A percentile compares a stretch with the other conserved stretches of the same genome.
These are phyloP conservation scores for Dryadula phaetusa DNA, from an alignment of 2,888 invertebrate species.

Conservation along the genomic window DNA sequence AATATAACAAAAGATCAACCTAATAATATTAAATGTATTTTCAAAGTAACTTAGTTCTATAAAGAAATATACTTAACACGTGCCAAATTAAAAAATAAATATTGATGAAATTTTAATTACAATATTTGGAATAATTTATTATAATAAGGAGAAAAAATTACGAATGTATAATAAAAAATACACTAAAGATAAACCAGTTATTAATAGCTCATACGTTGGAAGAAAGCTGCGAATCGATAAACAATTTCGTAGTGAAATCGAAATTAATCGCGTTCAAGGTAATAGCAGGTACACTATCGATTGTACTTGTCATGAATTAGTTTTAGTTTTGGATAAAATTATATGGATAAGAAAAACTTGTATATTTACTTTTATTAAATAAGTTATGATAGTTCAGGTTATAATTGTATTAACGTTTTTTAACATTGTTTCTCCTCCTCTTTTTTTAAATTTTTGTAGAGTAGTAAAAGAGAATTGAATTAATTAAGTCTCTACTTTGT, in stretches of 20 bases:
- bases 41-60: background rate
- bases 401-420: too few relatives aligned
- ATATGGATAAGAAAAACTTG: background rate
- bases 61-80: background rate
- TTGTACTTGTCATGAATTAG: conserved; percentile 23
- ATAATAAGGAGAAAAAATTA: background rate
- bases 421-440: too few relatives aligned
- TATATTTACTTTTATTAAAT: background rate
- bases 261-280: conserved; percentile 53
- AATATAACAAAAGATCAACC: background rate
- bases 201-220: conserved; percentile 49
- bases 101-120: background rate
- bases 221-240: conserved; percentile 54
- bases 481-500: too few relatives aligned
- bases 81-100: background rate
- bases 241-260: conserved; percentile 57
- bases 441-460: too few relatives aligned
- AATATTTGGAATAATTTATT: background rate
- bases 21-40: background rate
- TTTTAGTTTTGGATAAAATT: background rate
- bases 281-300: conserved; percentile 32
- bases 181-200: conserved; percentile 38
- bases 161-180: conserved; percentile 17
- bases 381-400: too few relatives aligned
- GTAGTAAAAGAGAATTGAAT: too few relatives aligned